Conservation (phyloP, 2,888 invertebrate genomes). For the Atrina japonica region DNA sequence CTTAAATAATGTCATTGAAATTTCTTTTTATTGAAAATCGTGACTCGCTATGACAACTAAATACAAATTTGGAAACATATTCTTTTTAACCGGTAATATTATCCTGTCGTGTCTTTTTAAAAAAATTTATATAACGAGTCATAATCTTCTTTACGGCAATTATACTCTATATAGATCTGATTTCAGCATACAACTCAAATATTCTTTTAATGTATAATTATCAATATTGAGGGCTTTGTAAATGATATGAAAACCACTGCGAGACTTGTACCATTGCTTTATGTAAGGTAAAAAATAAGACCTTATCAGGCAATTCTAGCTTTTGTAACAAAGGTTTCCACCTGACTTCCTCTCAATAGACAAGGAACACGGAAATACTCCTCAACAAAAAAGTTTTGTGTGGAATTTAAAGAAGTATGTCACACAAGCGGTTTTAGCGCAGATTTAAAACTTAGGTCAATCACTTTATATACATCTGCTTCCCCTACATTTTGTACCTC, state of each 20-base stretch:
- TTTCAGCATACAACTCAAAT: no score
- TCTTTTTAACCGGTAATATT: no score
- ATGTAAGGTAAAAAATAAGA: no score
- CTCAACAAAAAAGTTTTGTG: conserved; percentile 22
- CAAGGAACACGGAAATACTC: conserved; percentile 33
- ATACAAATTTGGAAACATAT: conserved; percentile 1
- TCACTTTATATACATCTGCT: conserved; percentile 15
- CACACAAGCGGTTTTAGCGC: conserved; percentile 24
- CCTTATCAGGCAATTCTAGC: no score
- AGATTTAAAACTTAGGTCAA: conserved; percentile 3
- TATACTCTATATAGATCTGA: no score
- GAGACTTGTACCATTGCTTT: no score
- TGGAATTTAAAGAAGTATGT: conserved; percentile 23
- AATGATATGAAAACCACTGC: neutral
- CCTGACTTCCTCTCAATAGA: conserved; percentile 18
- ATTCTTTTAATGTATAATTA: conserved; percentile 3
- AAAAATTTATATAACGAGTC: no score
- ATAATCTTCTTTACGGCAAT: no score
- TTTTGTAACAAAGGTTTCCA: conserved; percentile 16
- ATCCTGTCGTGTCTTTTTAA: neutral
- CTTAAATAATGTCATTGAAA: no score
- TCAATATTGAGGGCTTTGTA: neutral
- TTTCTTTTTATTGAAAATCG: neutral
- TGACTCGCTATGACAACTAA: conserved; percentile 8
- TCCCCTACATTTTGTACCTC: neutral